Base-by-base conservation (phyloP, 2,888 invertebrate species). In the Chalcosyrphus nemorum region DNA sequence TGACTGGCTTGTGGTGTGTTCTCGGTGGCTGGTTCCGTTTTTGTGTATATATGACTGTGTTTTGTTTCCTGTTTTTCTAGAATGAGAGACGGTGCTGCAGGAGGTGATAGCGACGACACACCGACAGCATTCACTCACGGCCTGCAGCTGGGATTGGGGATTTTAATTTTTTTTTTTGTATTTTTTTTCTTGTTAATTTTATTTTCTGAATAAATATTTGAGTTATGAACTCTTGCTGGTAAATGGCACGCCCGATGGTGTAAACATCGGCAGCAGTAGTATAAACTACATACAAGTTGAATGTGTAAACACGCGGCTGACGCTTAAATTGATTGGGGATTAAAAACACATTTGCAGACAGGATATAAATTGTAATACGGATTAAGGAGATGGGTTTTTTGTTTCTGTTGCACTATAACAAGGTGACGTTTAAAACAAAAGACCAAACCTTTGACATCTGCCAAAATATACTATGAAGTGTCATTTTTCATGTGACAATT, bases 71-170 rank as follows among this genome's bases (percentile, higher is more conserved):
- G 74, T 80, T 80, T 80, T 47, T 13, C 6, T 4, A 17, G 9
- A 7, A 24, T 24, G 17, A 19, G 19, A 9, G 19, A 29, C 4
- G 74, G 66, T 35, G 50, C 24, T 29, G 63, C 21, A 65, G 24
- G 72, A 11, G 74, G 52, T 61, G n/a, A 61, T 4, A 4, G 4
- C 59, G 45, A 32, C 63, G 80, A 80, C 80, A 24, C 59, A 54
- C 43, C 63, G 80, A 80, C 80, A 80, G 80, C 80, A 80, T 80
- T 80, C 84, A 74, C 74, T 80, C 80, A 84, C 78, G n/a, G 80
- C 50, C 29, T 68, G 29, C 63, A 77, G 70, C 63, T 63, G 77
- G 70, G 56, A 70, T 70, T 70, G 74, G 13, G 38, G 9, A 68
- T 45, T 38, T 11, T 38, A 70, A 41, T 41, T 66, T 29, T 32